phyloP scores from a whole-genome alignment of 2,888 invertebrate genomes.

The Diplolepis rosae region DNA sequence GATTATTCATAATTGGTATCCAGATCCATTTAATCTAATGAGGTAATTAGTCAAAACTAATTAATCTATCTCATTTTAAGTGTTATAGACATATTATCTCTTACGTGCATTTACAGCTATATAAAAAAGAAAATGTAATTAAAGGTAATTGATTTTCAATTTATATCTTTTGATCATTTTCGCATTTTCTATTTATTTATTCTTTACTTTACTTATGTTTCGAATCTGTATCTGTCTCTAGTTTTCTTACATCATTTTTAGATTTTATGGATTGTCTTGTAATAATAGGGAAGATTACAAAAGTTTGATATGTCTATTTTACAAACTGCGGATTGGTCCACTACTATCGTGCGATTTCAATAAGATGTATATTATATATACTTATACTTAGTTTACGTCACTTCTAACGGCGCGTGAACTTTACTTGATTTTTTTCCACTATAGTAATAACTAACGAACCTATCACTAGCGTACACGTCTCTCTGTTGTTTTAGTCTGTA shows the following conservation, averaged over 20 bases:
- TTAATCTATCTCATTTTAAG: background rate
- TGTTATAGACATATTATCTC: background rate
- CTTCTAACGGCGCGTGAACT: conserved; percentile 15
- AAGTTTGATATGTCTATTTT: background rate
- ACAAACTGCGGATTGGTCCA: background rate
- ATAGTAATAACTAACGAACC: conserved; percentile 2
- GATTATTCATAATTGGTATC: background rate
- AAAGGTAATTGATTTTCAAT: background rate
- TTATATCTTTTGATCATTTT: background rate
- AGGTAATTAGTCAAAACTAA: background rate
- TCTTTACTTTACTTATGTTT: background rate
- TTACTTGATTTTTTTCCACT: background rate
- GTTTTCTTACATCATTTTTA: no score
- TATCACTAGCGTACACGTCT: background rate
- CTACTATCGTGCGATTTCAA: conserved; percentile 17
- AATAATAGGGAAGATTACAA: background rate
- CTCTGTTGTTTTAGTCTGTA: background rate
- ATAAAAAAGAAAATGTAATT: background rate
- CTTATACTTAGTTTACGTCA: conserved; percentile 7
- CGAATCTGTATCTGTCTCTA: no score
- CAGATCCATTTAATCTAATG: background rate
- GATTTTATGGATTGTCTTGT: background rate
- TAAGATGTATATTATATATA: conserved; percentile 16
- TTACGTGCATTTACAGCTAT: background rate
- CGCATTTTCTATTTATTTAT: background rate